Percentiles rank a stretch among this genome's conserved stretches.
These are phyloP conservation scores for Thymelicus sylvestris DNA, from an alignment of 2,888 invertebrate genomes.

Conservation along the genomic window DNA sequence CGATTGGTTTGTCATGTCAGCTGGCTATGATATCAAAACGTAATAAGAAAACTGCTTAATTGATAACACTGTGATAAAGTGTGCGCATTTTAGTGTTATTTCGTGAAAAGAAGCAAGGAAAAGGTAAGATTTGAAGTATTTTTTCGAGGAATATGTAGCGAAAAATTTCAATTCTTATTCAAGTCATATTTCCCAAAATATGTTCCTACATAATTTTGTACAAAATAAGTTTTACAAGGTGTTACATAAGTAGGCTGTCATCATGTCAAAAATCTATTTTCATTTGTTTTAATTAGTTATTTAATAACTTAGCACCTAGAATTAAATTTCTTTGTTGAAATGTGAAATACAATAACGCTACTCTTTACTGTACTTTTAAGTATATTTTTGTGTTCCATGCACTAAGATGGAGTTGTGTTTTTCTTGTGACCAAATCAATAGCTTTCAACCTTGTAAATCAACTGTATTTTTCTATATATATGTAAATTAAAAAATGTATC, in stretches of 20 bases:
- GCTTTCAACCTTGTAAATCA: too few species aligned
- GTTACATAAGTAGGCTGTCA: constrained; percentile 56
- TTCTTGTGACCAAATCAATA: too few species aligned
- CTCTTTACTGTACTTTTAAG: too few species aligned
- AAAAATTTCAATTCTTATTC: not conserved
- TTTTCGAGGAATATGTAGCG: too few species aligned
- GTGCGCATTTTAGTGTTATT: not conserved
- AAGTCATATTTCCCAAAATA: not conserved
- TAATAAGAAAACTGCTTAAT: constrained; percentile 2
- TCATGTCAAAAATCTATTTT: constrained; percentile 18
- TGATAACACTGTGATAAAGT: not conserved
- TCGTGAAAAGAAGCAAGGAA: not conserved
- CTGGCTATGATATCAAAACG: not conserved
- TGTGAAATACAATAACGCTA: too few species aligned
- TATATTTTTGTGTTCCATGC: too few species aligned
- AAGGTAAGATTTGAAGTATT: constrained; percentile 1
- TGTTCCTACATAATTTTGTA: too few species aligned
- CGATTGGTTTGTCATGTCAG: not conserved
- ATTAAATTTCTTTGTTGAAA: too few species aligned
- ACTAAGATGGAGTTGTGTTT: too few species aligned
- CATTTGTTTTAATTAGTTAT: constrained; percentile 16
- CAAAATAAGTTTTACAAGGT: constrained; percentile 36
- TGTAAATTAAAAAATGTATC: too few species aligned
- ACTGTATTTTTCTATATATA: too few species aligned
- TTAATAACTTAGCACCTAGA: not conserved